Base-by-base conservation (phyloP, 2,797 vertebrate species). In the Sebastes paucispinis region DNA sequence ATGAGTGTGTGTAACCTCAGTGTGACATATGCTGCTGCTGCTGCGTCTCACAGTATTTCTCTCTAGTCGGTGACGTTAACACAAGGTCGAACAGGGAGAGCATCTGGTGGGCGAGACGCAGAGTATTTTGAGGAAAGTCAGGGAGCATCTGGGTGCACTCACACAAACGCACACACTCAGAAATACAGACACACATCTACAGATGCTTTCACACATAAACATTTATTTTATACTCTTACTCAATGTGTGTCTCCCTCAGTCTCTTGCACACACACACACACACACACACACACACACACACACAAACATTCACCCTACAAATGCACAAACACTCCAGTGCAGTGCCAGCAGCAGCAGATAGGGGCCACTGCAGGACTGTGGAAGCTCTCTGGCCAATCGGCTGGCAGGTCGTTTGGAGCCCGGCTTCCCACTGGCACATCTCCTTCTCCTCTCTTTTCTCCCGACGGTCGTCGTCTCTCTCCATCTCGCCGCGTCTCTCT, bases 71-170 rank as follows among this genome's bases (percentile, higher is more conserved):
- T 91, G 88, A 91, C 70, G 80, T 94, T 88, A 86, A 87, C 85
- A 68, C 88, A 93, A 96, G 91, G 91, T 92, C 92, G 95, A 75
- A 89, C 88, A 90, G 95, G 93, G 89, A 89, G 87, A 94, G 85
- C 92, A 96, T 95, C 93, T 96, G 94, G 88, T 96, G 84, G 90
- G 89, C 80, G 91, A 8, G 63, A 90, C 69, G 69, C 94, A 83
- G 87, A 93, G 91, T 95, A 62, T 96, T 96, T 95, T 96, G 91
- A 89, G 88, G 85, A 88, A 89, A 80, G 90, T 94, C 95, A 88
- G 80, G 91, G 93, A 96, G 89, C 91, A 95, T 96, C 93, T 96
- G 92, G 90, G 20, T 65, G 93, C 93, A 59, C 93, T 88, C 81
- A 84, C 73, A 73, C 86, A 81, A 34, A 10, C 32, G 6, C 43